phyloP scores from a whole-genome alignment of 2,888 invertebrate species.

The Actias luna region DNA sequence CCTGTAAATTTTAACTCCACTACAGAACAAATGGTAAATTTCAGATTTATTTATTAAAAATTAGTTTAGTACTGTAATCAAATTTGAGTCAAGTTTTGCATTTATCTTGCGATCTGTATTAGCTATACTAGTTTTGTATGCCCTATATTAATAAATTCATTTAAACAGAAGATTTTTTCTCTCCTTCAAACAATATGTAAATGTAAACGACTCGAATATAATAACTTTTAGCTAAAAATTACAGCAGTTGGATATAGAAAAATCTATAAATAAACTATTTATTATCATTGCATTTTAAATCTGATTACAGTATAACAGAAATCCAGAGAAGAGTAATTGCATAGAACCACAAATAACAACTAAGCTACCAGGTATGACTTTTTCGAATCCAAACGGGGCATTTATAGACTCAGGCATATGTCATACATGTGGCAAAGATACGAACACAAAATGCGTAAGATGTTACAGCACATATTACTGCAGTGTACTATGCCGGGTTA shows the following conservation, averaged over 20 bases:
- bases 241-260: too few relatives aligned
- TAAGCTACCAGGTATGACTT: slow-evolving; percentile 25
- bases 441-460: slow-evolving; percentile 34
- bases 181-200: too few relatives aligned
- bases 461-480: slow-evolving; percentile 46
- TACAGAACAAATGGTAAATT: slow-evolving; percentile 25
- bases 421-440: slow-evolving; percentile 38
- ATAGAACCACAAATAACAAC: neutral
- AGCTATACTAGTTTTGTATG: neutral
- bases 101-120: neutral
- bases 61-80: neutral
- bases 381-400: slow-evolving; percentile 31
- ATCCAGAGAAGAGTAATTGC: neutral
- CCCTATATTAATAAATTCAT: too few relatives aligned
- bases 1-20: slow-evolving; percentile 29
- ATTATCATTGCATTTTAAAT: neutral
- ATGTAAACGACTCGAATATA: too few relatives aligned
- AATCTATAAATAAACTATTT: too few relatives aligned
- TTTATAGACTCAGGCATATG: slow-evolving; percentile 31
- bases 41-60: slow-evolving; percentile 13
- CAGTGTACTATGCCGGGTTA: slow-evolving; percentile 49
- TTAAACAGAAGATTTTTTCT: too few relatives aligned
- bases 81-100: too few relatives aligned
- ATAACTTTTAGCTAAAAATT: too few relatives aligned
- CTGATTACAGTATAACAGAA: neutral